Evolutionary conservation across 1,140 invertebrate species (phyloP).

Genomic region (Harpegnathos saltator): DNA sequence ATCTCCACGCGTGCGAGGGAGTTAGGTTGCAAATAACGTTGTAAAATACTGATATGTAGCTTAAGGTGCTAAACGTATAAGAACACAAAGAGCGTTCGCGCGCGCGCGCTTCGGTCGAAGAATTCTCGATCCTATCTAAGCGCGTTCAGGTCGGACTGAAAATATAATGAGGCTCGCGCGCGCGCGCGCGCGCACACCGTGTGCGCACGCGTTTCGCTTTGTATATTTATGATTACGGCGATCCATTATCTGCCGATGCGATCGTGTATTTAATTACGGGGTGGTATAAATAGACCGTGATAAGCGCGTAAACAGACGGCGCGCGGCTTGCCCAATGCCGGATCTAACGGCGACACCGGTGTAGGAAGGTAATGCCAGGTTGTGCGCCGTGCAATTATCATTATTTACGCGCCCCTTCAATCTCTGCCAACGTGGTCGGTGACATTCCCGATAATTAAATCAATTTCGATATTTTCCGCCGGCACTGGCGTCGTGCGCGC

Average conservation of each 20-base stretch:
- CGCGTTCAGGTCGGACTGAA: constrained; percentile 27
- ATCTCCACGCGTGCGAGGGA: not conserved
- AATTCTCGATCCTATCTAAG: constrained; percentile 19
- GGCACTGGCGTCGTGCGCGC: not conserved
- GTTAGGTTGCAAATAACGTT: not conserved
- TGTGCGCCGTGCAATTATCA: constrained; percentile 64
- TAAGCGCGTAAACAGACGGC: constrained; percentile 63
- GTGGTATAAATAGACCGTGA: constrained; percentile 63
- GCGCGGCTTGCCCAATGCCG: constrained; percentile 67
- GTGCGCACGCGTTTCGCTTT: constrained; percentile 30
- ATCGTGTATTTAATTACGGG: constrained; percentile 69
- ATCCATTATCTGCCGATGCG: constrained; percentile 37
- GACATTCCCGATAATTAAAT: constrained; percentile 47
- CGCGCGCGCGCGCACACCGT: too few species aligned
- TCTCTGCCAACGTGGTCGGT: constrained; percentile 38
- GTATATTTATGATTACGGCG: constrained; percentile 7
- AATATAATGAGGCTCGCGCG: constrained; percentile 13
- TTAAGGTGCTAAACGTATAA: not conserved
- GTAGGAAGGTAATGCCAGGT: constrained; percentile 66
- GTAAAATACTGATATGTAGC: not conserved
- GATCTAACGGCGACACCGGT: constrained; percentile 70
- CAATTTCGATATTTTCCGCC: constrained; percentile 53
- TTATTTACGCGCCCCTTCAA: constrained; percentile 63
- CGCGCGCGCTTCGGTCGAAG: not conserved
- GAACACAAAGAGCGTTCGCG: not conserved